Base-by-base conservation (phyloP, 2,888 invertebrate genomes). In the Melanchra persicariae region DNA sequence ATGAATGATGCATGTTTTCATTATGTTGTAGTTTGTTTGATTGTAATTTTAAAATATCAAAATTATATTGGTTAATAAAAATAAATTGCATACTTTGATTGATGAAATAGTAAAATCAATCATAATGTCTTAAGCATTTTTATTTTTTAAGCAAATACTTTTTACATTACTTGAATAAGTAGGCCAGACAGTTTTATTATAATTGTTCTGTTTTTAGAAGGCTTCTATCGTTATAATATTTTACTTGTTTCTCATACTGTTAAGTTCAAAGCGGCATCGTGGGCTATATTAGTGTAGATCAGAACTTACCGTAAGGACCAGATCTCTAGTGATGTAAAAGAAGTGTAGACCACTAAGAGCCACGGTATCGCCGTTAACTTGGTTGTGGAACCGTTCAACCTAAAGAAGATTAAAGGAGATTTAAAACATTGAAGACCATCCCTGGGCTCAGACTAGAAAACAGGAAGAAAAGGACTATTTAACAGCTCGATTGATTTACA, bases 381-480 rank as follows among this genome's bases (percentile, higher is more conserved):
- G 97, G 61, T 96, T 96, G 57, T 97, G 93, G 65, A 97, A 94
- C 65, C 97, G 94, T 81, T 96, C 96, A 64, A 97, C 93, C 97
- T 97, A 83, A 89, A 70, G 49, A 8, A 59, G 52, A 4, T 1
- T 30, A 59, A 70, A 61, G 2, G 5, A 6, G 45, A 49, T 47
- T 1, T 59, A 5, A 40, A 49, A 70, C 45, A n/a, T 40, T 37
- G 22, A 37, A 57, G 34, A 22, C 2, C 17, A n/a, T 15, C 5
- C 8, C 22, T n/a, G 22, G 55, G 2, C 6, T 30, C 34, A 34
- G 34, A 9, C 30, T 30, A n/a, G n/a, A n/a, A n/a, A n/a, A n/a
- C n/a, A n/a, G n/a, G n/a, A n/a, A n/a, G n/a, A n/a, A n/a, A n/a
- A n/a, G n/a, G n/a, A n/a, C n/a, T n/a, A n/a, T n/a, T n/a, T n/a